Percentiles rank a stretch among this genome's conserved stretches.
Conservation (phyloP, 1,140 invertebrate species). For the Grapholita molesta region DNA sequence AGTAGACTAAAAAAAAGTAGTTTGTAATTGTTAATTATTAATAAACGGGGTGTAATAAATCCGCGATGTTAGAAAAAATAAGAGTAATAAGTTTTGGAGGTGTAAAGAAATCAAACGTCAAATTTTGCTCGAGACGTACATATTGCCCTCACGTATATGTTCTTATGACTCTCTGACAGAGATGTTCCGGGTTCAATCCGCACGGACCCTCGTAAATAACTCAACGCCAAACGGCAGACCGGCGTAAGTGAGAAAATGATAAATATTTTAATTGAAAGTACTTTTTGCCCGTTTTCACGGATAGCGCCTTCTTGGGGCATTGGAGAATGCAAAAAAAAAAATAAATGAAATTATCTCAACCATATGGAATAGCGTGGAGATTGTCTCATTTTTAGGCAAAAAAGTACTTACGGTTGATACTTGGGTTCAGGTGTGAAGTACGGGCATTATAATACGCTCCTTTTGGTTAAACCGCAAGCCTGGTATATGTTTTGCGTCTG, state of each 20-base stretch:
- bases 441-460: neutral
- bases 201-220: constrained; percentile 23
- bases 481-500: no score
- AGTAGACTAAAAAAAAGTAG: no score
- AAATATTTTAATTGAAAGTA: constrained; percentile 24
- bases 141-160: no score
- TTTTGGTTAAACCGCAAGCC: no score
- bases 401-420: neutral
- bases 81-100: no score
- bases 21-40: no score
- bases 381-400: neutral
- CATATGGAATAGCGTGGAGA: neutral
- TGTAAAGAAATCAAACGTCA: no score
- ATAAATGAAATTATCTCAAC: neutral
- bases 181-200: neutral
- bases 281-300: constrained; percentile 21
- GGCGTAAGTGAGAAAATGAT: constrained; percentile 36
- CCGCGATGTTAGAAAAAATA: no score
- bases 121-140: no score
- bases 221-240: constrained; percentile 20
- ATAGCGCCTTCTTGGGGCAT: constrained; percentile 16
- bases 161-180: neutral
- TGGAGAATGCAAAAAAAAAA: neutral
- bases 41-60: no score
- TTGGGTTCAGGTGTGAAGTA: neutral